Percentiles rank a stretch among this genome's conserved stretches.
These are phyloP conservation scores for Cherax quadricarinatus DNA, from an alignment of 1,140 invertebrate genomes.

Conservation along the genomic window DNA sequence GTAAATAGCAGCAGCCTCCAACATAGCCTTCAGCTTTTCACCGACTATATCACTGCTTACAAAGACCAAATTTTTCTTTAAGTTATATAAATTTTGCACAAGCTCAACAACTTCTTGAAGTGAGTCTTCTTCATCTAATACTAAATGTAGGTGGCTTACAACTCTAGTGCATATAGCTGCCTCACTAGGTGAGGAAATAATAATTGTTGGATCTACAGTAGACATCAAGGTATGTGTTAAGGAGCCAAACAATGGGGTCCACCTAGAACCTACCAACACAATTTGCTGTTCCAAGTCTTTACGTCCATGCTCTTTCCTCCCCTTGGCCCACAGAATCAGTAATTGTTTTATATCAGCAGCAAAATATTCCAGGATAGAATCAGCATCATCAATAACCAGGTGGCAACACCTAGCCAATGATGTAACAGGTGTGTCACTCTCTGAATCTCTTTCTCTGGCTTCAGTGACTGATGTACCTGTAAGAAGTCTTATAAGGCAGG, in stretches of 20 bases:
- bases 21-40: not conserved
- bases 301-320: constrained; percentile 11
- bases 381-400: constrained; percentile 55
- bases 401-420: constrained; percentile 47
- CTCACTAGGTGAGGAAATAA: constrained; percentile 44
- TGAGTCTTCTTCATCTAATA: not conserved
- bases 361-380: constrained; percentile 35
- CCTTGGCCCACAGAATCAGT: constrained; percentile 38
- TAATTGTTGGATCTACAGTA: constrained; percentile 37
- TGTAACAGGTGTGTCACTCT: constrained; percentile 7
- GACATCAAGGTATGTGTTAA: constrained; percentile 10
- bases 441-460: not conserved
- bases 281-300: constrained; percentile 31
- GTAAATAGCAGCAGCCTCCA: constrained; percentile 39
- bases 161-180: constrained; percentile 40
- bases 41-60: constrained; percentile 13
- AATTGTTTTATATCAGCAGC: constrained; percentile 44
- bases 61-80: constrained; percentile 45
- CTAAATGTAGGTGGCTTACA: not conserved
- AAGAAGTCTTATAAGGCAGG: constrained; percentile 44
- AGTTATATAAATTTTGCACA: not conserved
- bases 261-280: constrained; percentile 28
- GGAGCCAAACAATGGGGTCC: constrained; percentile 40
- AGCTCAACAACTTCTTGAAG: not conserved
- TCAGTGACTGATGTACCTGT: not conserved